Conservation (phyloP, 2,888 invertebrate genomes). For the Smittia sp. region DNA sequence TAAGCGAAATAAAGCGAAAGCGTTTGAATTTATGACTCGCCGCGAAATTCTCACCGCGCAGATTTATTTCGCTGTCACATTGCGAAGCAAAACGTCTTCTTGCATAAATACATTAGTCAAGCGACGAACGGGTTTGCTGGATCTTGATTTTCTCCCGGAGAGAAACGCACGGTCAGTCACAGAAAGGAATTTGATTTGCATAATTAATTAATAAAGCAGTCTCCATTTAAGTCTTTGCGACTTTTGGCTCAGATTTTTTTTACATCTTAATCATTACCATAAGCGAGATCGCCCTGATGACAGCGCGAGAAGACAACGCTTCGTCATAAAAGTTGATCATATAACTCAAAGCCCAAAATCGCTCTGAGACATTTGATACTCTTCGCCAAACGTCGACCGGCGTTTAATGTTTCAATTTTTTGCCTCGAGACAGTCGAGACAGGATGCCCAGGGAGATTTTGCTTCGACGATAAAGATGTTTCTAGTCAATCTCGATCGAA, state of each 20-base stretch:
- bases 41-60: not conserved
- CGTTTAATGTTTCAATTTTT: not conserved
- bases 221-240: not conserved
- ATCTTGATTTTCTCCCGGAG: not conserved
- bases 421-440: not conserved
- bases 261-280: slow-evolving; percentile 36
- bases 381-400: not conserved
- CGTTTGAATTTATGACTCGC: not conserved
- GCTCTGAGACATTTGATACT: not conserved
- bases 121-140: slow-evolving; percentile 5
- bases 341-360: not conserved
- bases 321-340: slow-evolving; percentile 8
- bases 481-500: not conserved
- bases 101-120: not conserved
- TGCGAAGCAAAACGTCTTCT: not conserved
- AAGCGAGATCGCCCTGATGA: slow-evolving; percentile 16
- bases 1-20: not conserved
- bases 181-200: slow-evolving; percentile 18
- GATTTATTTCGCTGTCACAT: not conserved
- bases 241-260: slow-evolving; percentile 23
- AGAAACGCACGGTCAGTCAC: not conserved
- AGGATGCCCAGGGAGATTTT: not conserved
- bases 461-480: not conserved
- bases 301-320: not conserved
- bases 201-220: slow-evolving; percentile 36